Percentiles rank a stretch among this genome's conserved stretches.
phyloP scores from a whole-genome alignment of 2,113 vertebrate genomes.

The Dicaeum eximium region DNA sequence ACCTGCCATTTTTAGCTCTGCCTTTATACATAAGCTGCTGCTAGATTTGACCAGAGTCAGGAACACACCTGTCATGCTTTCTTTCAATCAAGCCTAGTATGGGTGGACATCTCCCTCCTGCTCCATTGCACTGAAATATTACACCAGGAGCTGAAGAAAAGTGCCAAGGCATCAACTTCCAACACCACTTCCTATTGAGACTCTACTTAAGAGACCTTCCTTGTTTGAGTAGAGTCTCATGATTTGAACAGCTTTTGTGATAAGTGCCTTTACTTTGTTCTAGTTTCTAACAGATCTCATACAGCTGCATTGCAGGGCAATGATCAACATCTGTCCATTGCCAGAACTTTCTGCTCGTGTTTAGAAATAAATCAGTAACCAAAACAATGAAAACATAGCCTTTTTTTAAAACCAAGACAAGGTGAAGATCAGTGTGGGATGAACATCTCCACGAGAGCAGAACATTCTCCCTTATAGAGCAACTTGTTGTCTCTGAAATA shows the following conservation, averaged over 20 bases:
- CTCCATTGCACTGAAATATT: background rate
- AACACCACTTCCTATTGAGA: background rate
- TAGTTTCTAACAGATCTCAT: background rate
- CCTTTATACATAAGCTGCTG: background rate
- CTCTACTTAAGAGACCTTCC: background rate
- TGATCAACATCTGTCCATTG: background rate
- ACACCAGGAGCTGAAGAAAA: background rate
- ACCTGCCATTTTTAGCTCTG: background rate
- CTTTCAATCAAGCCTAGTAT: background rate
- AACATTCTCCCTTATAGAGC: background rate
- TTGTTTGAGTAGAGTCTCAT: background rate
- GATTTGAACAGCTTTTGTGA: background rate
- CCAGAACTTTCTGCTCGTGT: background rate
- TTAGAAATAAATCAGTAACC: background rate
- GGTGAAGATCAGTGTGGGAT: background rate
- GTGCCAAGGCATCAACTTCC: background rate
- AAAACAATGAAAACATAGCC: background rate
- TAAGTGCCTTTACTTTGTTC: background rate
- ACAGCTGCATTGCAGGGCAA: background rate
- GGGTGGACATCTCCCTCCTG: background rate
- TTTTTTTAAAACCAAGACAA: background rate
- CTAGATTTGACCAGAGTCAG: background rate
- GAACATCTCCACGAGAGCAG: fast-evolving
- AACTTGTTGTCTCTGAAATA: background rate
- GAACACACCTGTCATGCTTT: background rate